Evolutionary conservation across 2,888 invertebrate genomes (phyloP), one percentile per base, ranked within the genome.

Genomic region (Cryptus viduatorius): DNA sequence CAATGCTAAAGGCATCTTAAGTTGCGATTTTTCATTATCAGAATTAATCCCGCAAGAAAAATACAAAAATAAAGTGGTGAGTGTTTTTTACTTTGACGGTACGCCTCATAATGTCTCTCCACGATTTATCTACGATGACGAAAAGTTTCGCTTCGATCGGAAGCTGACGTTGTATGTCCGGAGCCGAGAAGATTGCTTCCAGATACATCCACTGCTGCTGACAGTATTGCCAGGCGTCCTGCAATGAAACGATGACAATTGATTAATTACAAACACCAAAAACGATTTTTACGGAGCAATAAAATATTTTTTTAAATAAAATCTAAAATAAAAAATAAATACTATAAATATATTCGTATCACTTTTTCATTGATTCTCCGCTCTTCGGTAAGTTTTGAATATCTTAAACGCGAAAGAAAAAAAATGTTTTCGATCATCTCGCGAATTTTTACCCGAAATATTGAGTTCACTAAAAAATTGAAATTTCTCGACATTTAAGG

Each of bases 161-260:
- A 91, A 99, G 94, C 92, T 98, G 98, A 14, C 98, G 96, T 93
- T 98, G 98, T 89, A 99, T 99, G 91, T 98, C 98, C 0, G 98
- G 98, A 0, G 98, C 98, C 8, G 98, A 97, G 93, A 99, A 99
- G 91, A 99, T 98, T 0, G 98, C 98, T 93, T 99, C 98, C 89
- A 99, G 94, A 92, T 99, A 98, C 53, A 98, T 95, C 98, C 99
- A 99, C n/a, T 97, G 97, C 89, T 97, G 96, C 93, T 98, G 98
- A 89, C 98, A 98, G 82, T 96, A 95, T 89, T 95, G 95, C 98
- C 98, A 98, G 92, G 97, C 97, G 92, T 98, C 98, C 98, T 97
- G 91, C 77, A 90, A 86, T 75, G 14, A 59, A 67, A 68, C 44
- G 69, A 59, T 31, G 72, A 16, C 44, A 61, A 44, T n/a, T n/a